Conservation (phyloP, 2,888 invertebrate species). For the Rapana venosa region DNA sequence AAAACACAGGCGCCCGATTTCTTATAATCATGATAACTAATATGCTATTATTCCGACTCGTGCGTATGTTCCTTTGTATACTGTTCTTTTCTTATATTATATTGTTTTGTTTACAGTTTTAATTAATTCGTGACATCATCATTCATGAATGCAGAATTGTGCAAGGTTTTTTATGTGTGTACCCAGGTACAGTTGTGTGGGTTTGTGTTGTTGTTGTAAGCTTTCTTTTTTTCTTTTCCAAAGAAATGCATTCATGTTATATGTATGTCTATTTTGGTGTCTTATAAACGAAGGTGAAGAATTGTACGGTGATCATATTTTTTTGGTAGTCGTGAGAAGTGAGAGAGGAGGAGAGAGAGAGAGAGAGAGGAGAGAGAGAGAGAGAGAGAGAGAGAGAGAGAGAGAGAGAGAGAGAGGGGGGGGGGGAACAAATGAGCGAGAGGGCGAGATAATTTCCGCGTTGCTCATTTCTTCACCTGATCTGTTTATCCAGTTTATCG, state of each 20-base stretch:
- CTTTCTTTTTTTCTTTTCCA: background rate
- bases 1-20: too few species aligned
- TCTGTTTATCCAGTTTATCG: background rate
- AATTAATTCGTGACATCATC: background rate
- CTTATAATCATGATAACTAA: too few species aligned
- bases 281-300: too few species aligned
- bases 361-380: constrained; percentile 3
- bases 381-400: constrained; percentile 29
- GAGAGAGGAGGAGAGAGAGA: background rate
- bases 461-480: background rate
- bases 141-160: background rate
- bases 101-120: background rate
- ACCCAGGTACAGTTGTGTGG: too few species aligned
- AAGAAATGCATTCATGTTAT: background rate
- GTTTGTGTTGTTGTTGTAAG: background rate
- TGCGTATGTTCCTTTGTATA: background rate
- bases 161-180: background rate
- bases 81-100: background rate
- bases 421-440: background rate
- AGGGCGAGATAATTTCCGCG: background rate
- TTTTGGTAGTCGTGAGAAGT: background rate
- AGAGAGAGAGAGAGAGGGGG: background rate
- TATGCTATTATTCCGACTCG: too few species aligned
- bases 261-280: too few species aligned
- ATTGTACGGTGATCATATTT: background rate